Base-by-base conservation (phyloP, 1,140 invertebrate species). In the Zaprionus tsacasi region DNA sequence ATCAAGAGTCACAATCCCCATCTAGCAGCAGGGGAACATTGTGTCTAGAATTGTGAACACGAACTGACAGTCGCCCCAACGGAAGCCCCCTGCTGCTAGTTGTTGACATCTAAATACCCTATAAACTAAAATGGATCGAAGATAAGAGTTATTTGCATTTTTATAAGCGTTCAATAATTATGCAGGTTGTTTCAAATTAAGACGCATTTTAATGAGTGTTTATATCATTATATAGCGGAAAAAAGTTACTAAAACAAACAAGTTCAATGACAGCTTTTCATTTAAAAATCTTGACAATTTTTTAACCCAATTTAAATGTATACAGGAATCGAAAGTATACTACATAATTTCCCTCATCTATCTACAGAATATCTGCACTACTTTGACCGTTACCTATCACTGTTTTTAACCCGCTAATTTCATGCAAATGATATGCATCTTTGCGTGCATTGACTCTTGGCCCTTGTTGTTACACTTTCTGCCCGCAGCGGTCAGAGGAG, bases 401-500 rank as follows among this genome's bases (percentile, higher is more conserved):
- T 72, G 57, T 78, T 45, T n/a, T 45, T 45, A 8, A 45, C 38
- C 38, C 72, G 74, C 69, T 87, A 86, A 88, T 87, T 88, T 73
- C 58, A 87, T 88, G 82, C 63, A 78, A 88, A 87, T 80, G 64
- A 67, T 67, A 77, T 71, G 66, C 55, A 56, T 52, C 15, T 13
- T 13, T 38, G 55, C 25, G 72, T 55, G 36, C 72, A 70, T 66
- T 76, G 61, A 60, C 69, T 71, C 38, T 48, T 43, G 60, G 56
- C 69, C 73, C 61, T 76, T 76, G 63, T 30, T 73, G 81, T 82
- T 87, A 80, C 85, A 88, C 83, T 83, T 83, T 83, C 77, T 80
- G 83, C 64, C 25, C 77, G 55, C 75, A 52, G 73, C 69, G 77
- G 67, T 48, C 59, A 50, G 5, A 6, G 10, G 33, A 35, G 33